These are phyloP conservation scores for Microhierax caerulescens DNA, from an alignment of 2,797 vertebrate genomes.

Conservation along the genomic window DNA sequence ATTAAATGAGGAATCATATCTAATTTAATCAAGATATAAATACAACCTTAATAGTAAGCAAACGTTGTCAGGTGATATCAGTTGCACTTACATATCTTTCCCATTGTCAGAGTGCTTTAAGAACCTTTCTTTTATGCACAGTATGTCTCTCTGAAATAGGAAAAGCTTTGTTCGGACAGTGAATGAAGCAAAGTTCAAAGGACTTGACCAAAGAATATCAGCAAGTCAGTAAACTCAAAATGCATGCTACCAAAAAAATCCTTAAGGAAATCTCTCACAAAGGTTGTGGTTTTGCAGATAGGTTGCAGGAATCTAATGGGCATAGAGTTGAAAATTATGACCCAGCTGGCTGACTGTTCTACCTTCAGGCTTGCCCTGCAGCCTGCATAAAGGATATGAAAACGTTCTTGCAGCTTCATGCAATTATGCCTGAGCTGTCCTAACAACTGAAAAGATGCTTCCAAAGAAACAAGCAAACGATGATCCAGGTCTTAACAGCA, in stretches of 20 bases:
- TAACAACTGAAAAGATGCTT: background rate
- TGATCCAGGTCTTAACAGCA: background rate
- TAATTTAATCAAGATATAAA: slow-evolving; percentile 37
- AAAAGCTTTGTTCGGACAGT: background rate
- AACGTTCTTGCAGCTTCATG: background rate
- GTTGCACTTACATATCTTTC: background rate
- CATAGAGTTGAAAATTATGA: background rate
- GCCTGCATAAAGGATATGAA: background rate
- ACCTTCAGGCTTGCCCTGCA: background rate
- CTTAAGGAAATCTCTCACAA: background rate
- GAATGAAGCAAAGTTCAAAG: background rate
- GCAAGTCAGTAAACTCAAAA: background rate
- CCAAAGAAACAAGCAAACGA: background rate
- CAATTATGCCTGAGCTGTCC: background rate
- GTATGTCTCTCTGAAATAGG: background rate
- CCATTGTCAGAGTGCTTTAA: background rate
- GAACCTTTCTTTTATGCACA: background rate
- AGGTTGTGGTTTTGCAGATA: background rate
- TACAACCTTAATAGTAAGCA: slow-evolving; percentile 28
- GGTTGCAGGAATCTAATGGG: background rate
- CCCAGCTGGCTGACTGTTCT: background rate
- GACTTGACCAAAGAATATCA: background rate
- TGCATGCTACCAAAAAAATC: background rate
- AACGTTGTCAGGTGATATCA: background rate
- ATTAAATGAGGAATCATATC: slow-evolving; percentile 3